A percentile compares a stretch with the other conserved stretches of the same genome.
Evolutionary conservation across 2,113 vertebrate genomes (phyloP).

Genomic region (Hydropotes inermis): DNA sequence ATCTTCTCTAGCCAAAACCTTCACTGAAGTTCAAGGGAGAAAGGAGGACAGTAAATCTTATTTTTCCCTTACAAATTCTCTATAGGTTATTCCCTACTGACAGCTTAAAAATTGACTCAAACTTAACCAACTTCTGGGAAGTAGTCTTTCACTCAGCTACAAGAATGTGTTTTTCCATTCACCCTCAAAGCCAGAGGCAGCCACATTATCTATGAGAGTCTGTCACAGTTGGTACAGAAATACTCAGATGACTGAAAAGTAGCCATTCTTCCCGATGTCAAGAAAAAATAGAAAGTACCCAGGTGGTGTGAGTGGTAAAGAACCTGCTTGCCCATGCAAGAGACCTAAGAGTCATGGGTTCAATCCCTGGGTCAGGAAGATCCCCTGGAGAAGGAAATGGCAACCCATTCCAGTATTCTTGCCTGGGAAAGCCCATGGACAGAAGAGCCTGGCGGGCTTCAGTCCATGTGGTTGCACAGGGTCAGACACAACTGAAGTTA

Average conservation of each 20-base stretch:
- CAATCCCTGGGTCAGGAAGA: not conserved
- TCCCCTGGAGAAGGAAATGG: not conserved
- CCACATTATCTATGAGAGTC: slow-evolving; percentile 1
- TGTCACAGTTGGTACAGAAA: slow-evolving; percentile 13
- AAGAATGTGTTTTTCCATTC: slow-evolving; percentile 11
- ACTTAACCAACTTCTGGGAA: not conserved
- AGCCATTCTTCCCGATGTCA: not conserved
- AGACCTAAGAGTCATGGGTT: not conserved
- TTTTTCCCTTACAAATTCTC: slow-evolving; percentile 7
- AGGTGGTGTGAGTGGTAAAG: not conserved
- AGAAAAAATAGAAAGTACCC: not conserved
- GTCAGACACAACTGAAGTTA: not conserved
- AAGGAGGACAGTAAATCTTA: not conserved
- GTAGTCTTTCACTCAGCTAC: not conserved
- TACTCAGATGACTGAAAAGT: not conserved
- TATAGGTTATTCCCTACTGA: not conserved
- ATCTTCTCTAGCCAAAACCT: slow-evolving; percentile 32
- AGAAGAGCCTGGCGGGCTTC: not conserved
- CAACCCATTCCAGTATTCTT: not conserved
- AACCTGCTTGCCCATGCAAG: not conserved
- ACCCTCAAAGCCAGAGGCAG: slow-evolving; percentile 34
- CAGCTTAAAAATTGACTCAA: slow-evolving; percentile 39
- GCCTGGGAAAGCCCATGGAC: not conserved
- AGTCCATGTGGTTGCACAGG: not conserved
- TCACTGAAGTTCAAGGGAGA: not conserved